A percentile compares a stretch with the other conserved stretches of the same genome.
phyloP scores from a whole-genome alignment of 1,140 invertebrate species.

The Polypedilum vanderplanki region DNA sequence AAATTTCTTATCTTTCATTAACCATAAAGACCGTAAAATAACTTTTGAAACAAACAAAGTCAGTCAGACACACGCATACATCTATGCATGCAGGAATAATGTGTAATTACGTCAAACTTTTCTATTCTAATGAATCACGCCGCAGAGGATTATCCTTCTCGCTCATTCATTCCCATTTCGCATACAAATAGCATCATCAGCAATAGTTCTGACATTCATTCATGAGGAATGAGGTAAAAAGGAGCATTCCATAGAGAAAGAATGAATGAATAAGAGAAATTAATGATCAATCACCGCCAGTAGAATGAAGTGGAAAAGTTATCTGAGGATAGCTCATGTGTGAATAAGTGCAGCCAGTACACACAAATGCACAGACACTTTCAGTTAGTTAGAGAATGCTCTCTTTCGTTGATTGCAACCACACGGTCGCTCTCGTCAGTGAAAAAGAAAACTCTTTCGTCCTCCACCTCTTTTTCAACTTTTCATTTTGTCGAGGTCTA shows the following conservation, averaged over 20 bases:
- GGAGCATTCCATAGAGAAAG: constrained; percentile 8
- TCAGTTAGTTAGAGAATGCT: neutral
- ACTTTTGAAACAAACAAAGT: neutral
- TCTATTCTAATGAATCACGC: constrained; percentile 17
- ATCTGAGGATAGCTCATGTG: constrained; percentile 20
- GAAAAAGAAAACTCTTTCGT: neutral
- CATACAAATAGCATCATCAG: constrained; percentile 12
- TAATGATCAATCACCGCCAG: constrained; percentile 16
- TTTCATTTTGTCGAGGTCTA: neutral
- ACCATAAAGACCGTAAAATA: neutral
- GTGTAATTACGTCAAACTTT: constrained; percentile 13
- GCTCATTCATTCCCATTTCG: neutral
- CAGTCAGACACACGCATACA: neutral
- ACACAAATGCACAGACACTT: neutral
- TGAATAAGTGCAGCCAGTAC: constrained; percentile 21
- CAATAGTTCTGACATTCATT: neutral
- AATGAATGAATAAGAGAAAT: constrained; percentile 13
- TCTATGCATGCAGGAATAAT: neutral
- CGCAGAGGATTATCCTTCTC: neutral
- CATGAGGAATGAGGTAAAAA: neutral
- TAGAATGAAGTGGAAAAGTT: constrained; percentile 12
- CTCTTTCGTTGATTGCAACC: constrained; percentile 15
- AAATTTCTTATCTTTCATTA: constrained; percentile 6
- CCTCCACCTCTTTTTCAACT: neutral
- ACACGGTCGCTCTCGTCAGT: neutral